Evolutionary conservation across 2,888 invertebrate species (phyloP).

Genomic region (Archaeoteleia sp.): DNA sequence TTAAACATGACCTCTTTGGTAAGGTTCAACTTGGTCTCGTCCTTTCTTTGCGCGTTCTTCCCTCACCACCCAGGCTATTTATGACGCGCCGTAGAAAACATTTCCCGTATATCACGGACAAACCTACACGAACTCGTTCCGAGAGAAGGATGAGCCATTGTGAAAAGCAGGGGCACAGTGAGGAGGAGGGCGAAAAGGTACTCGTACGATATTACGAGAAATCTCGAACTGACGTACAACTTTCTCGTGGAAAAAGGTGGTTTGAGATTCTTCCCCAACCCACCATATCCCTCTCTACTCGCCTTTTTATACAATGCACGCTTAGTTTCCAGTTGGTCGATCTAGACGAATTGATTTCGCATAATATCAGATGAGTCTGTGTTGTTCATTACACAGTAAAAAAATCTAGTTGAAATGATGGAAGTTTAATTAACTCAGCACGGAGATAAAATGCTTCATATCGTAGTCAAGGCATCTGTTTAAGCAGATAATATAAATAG

Average conservation of each 20-base stretch:
- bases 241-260: conserved; percentile 26
- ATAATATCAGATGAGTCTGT: no score
- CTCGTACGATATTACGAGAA: conserved; percentile 43
- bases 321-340: no score
- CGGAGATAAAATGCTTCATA: no score
- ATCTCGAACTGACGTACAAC: conserved; percentile 45
- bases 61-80: conserved; percentile 60
- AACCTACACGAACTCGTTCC: conserved; percentile 63
- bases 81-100: conserved; percentile 67
- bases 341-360: no score
- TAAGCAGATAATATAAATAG: no score
- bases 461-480: no score
- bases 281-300: conserved; percentile 8
- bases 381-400: no score
- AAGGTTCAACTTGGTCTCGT: conserved; percentile 22
- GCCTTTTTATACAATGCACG: no score
- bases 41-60: conserved; percentile 33
- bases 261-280: conserved; percentile 32
- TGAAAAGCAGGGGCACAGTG: conserved; percentile 10
- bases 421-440: no score
- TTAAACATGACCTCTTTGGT: conserved; percentile 61
- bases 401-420: no score
- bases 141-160: conserved; percentile 36
- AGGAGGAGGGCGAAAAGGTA: conserved; percentile 10
- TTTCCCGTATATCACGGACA: conserved; percentile 67